These are phyloP conservation scores for Rhopalosiphum maidis DNA, from an alignment of 1,140 invertebrate genomes.

Conservation along the genomic window DNA sequence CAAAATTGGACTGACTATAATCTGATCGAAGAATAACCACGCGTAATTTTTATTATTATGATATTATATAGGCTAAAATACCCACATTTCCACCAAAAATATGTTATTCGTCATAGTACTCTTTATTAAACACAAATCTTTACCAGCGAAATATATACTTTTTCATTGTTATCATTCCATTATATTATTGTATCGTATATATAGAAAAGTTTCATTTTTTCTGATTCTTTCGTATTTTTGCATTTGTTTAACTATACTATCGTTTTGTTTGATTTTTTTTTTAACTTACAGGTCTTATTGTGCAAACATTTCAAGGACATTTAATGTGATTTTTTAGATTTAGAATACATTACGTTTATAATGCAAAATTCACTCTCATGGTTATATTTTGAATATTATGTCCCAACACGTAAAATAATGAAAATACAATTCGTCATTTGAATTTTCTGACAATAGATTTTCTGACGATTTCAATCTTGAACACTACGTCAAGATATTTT, in stretches of 20 bases:
- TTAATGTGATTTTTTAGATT: not conserved
- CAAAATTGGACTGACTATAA: not conserved
- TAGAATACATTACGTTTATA: slow-evolving; percentile 7
- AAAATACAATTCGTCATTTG: slow-evolving; percentile 1
- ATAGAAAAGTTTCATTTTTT: not conserved
- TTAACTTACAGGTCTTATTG: not conserved
- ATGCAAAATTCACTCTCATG: not conserved
- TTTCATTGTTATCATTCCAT: not conserved
- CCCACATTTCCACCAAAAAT: not conserved
- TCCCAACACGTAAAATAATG: not conserved
- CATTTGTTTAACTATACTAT: not conserved
- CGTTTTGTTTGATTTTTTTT: not conserved
- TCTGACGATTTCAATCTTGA: not conserved
- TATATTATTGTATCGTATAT: not conserved
- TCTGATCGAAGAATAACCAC: not conserved
- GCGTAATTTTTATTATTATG: not conserved
- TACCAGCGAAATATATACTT: not conserved
- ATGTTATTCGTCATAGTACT: not conserved
- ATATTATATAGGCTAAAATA: not conserved
- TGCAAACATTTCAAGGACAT: slow-evolving; percentile 12
- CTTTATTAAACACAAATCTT: not conserved
- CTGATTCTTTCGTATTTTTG: not conserved
- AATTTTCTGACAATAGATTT: slow-evolving; percentile 30
- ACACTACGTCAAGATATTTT: not conserved
- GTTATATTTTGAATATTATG: not conserved